Evolutionary conservation across 1,140 invertebrate genomes (phyloP).

Genomic region (Zaprionus ghesquierei): DNA sequence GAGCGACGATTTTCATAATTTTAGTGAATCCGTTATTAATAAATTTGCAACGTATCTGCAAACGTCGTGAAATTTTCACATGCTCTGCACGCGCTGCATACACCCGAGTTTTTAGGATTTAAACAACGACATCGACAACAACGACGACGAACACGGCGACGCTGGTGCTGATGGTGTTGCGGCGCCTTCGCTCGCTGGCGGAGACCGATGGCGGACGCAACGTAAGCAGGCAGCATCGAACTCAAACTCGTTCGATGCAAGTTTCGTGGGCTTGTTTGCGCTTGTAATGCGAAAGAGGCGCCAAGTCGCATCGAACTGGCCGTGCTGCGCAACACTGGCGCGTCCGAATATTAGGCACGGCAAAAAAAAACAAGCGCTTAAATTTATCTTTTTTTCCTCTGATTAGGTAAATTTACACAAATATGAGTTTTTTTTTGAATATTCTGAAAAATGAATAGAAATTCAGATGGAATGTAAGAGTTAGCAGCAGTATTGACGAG

Average conservation of each 20-base stretch:
- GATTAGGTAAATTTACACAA: too few species aligned
- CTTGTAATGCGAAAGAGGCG: too few species aligned
- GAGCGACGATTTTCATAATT: conserved; percentile 59
- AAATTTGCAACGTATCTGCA: conserved; percentile 69
- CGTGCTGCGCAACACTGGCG: conserved; percentile 6
- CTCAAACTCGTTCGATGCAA: not conserved
- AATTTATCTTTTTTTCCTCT: too few species aligned
- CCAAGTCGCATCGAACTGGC: not conserved
- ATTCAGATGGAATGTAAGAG: too few species aligned
- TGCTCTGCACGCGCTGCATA: conserved; percentile 66
- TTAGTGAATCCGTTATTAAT: conserved; percentile 59
- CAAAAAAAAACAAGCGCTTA: too few species aligned
- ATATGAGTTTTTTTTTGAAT: too few species aligned
- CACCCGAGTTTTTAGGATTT: conserved; percentile 73
- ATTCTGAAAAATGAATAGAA: not conserved
- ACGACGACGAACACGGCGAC: conserved; percentile 39
- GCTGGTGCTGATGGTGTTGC: conserved; percentile 31
- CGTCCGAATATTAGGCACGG: conserved; percentile 22
- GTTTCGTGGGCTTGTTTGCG: not conserved
- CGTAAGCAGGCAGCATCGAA: not conserved
- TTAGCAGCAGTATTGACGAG: too few species aligned
- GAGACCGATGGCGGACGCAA: not conserved
- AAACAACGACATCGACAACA: conserved; percentile 59
- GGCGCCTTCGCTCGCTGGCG: conserved; percentile 3
- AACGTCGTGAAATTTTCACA: conserved; percentile 70